Base-by-base conservation (phyloP, 2,888 invertebrate genomes). In the Chrysomela aeneicollis region DNA sequence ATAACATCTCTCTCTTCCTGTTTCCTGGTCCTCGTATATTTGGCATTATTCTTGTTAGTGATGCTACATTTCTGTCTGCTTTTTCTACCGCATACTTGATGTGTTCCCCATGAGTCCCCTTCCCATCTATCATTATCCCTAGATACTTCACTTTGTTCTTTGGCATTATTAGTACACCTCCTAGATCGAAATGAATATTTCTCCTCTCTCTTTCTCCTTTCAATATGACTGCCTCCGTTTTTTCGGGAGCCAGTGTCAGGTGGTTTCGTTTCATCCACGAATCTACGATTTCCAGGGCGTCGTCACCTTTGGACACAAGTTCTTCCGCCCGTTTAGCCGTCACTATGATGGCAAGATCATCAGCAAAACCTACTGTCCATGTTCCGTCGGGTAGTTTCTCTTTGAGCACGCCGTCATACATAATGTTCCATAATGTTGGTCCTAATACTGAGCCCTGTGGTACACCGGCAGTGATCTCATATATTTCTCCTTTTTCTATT, bases 391-490 rank as follows among this genome's bases (percentile, higher is more conserved):
- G 66, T n/a, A 58, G 30, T 26, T 59, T 49, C n/a, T 49, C 21
- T 18, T 37, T 42, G 3, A 58, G 46, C 1, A 59, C 15, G 19
- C 21, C 57, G 26, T 63, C 60, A 49, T 66, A 63, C 2, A 66
- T n/a, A 5, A 58, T 30, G 21, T 64, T 64, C 57, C 64, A 64
- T 1, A 60, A 46, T 0, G 60, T 64, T 12, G 64, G 64, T 3
- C 60, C 64, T n/a, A 61, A 52, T 0, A 66, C 52, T 17, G 63
- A 66, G 1, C 66, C 66, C 42, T 66, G 66, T 32, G 66, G 66
- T 19, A 66, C 63, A 0, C 63, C 60, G 19, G 52, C 22, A 49
- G 17, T 64, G 9, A 61, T 30, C 26, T 19, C 12, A 15, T 4
- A 1, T 15, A 15, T n/a, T n/a, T n/a, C n/a, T n/a, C 26, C 19